These are phyloP conservation scores for Balaeniceps rex DNA, from an alignment of 2,113 vertebrate genomes.

Conservation along the genomic window DNA sequence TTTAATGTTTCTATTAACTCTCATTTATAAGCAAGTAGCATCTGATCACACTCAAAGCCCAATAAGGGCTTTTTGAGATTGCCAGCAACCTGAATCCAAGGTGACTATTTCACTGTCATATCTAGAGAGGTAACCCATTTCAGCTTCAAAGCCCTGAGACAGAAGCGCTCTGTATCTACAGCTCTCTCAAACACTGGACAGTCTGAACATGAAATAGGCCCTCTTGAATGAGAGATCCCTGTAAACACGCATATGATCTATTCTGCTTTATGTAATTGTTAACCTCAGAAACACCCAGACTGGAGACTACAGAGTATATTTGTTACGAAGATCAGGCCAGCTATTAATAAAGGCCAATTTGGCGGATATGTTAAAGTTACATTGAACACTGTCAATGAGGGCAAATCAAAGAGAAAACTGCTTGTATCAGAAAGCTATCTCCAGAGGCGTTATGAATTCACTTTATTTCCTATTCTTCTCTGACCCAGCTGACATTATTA, in stretches of 20 bases:
- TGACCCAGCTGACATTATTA: slow-evolving; percentile 66
- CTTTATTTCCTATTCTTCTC: slow-evolving; percentile 61
- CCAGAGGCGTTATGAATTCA: slow-evolving; percentile 49
- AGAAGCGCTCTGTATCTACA: neutral
- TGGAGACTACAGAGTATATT: neutral
- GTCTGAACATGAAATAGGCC: neutral
- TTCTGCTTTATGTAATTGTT: neutral
- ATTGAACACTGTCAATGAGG: slow-evolving; percentile 12
- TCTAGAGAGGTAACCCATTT: neutral
- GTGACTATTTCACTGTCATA: neutral
- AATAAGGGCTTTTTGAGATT: slow-evolving; percentile 1
- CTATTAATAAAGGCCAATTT: slow-evolving; percentile 39
- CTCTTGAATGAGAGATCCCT: neutral
- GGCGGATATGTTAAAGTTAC: neutral
- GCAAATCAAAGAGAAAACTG: slow-evolving; percentile 46
- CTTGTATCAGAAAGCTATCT: slow-evolving; percentile 40
- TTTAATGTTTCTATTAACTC: slow-evolving; percentile 48
- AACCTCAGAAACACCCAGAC: neutral
- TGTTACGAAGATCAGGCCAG: neutral
- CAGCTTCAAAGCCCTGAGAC: neutral
- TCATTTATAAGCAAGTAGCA: slow-evolving; percentile 57
- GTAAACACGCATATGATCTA: neutral
- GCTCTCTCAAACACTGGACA: neutral
- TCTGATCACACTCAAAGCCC: slow-evolving; percentile 26
- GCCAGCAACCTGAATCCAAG: slow-evolving; percentile 31